Conservation (phyloP, 2,888 invertebrate genomes). For the Macrophya annulata region DNA sequence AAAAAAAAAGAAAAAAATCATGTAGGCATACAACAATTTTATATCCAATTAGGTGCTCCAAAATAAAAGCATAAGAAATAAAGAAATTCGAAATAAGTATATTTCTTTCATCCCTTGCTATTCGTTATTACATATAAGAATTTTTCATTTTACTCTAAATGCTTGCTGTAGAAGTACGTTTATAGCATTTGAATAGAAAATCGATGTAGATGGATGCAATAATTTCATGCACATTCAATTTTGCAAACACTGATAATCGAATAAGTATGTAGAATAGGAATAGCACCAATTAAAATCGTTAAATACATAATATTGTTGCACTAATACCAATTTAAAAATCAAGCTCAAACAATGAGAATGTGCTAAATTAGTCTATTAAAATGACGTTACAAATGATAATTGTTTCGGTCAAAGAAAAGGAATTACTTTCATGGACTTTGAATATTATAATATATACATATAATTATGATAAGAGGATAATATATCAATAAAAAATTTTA, state of each 20-base stretch:
- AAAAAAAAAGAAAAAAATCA: slow-evolving; percentile 73
- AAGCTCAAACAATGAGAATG: neutral
- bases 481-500: slow-evolving; percentile 52
- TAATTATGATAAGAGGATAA: slow-evolving; percentile 5
- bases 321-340: neutral
- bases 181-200: neutral
- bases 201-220: neutral
- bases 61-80: slow-evolving; percentile 71
- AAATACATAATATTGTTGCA: neutral
- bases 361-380: neutral
- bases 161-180: neutral
- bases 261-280: neutral
- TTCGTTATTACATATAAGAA: neutral
- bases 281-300: slow-evolving; percentile 6
- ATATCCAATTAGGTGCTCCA: slow-evolving; percentile 75
- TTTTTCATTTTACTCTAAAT: neutral
- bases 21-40: slow-evolving; percentile 74
- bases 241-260: neutral
- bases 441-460: neutral
- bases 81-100: neutral
- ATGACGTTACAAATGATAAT: neutral
- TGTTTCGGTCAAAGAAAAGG: neutral
- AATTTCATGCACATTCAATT: slow-evolving; percentile 7
- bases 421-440: neutral
- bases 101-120: slow-evolving; percentile 33